A percentile compares a stretch with the other conserved stretches of the same genome.
These are phyloP conservation scores for Pseudachorutes palmiensis DNA, from an alignment of 1,140 invertebrate genomes.

Conservation along the genomic window DNA sequence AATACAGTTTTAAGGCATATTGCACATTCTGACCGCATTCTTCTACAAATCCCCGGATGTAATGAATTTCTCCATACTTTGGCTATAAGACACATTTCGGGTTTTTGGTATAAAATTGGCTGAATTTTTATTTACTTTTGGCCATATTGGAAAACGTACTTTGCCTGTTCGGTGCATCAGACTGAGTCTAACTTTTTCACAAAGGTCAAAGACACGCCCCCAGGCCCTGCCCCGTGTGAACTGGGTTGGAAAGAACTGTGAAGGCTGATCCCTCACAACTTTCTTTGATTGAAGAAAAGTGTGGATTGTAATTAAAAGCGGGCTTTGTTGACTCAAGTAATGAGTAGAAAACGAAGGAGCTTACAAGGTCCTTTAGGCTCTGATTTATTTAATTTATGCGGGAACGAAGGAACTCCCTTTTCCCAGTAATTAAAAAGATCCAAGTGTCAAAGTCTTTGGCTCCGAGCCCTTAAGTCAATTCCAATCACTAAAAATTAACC, in stretches of 20 bases:
- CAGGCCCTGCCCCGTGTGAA: background rate
- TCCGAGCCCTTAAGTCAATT: too few relatives aligned
- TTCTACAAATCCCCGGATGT: too few relatives aligned
- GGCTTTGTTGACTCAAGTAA: background rate
- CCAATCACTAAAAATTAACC: too few relatives aligned
- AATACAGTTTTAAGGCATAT: too few relatives aligned
- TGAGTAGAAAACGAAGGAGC: background rate
- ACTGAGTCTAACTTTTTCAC: background rate
- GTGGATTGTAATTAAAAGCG: background rate
- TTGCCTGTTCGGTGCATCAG: too few relatives aligned
- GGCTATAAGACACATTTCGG: too few relatives aligned
- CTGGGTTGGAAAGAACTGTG: background rate
- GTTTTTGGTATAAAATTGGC: too few relatives aligned
- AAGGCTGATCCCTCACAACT: background rate
- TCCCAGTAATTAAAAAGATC: constrained; percentile 1
- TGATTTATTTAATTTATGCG: background rate
- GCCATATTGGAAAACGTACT: too few relatives aligned
- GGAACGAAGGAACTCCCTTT: background rate
- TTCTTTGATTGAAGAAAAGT: background rate
- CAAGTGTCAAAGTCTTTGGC: background rate
- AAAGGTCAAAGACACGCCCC: background rate
- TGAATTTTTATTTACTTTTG: too few relatives aligned
- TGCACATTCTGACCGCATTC: too few relatives aligned
- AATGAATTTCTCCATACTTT: too few relatives aligned
- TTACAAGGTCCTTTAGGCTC: background rate